These are phyloP conservation scores for Macaria liturata DNA, from an alignment of 2,888 invertebrate species.

Conservation along the genomic window DNA sequence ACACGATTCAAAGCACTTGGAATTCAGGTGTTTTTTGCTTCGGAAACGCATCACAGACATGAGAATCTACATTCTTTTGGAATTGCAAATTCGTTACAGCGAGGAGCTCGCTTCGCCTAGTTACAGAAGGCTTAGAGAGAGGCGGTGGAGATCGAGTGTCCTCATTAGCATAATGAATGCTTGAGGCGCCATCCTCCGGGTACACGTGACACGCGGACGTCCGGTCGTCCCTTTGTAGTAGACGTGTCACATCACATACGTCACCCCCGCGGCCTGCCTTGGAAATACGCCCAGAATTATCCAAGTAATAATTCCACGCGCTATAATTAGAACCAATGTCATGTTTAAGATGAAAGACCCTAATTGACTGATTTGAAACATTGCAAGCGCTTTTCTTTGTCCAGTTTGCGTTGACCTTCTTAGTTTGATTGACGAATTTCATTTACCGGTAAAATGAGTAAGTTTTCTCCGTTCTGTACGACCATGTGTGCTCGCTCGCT, in stretches of 20 bases:
- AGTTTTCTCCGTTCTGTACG: conserved; percentile 1
- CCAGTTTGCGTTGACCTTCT: conserved; percentile 10
- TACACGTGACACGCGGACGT: conserved; percentile 16
- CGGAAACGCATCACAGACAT: conserved; percentile 11
- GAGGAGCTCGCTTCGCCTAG: conserved; percentile 2
- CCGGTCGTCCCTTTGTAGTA: conserved; percentile 37
- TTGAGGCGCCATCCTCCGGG: conserved; percentile 1
- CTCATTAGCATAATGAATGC: conserved; percentile 13
- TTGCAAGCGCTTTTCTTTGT: conserved; percentile 9
- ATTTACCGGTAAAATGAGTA: conserved; percentile 2
- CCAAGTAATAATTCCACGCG: conserved; percentile 45
- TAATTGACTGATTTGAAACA: conserved; percentile 18
- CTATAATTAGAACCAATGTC: conserved; percentile 44
- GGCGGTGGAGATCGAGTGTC: conserved; percentile 1
- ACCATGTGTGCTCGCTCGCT: background rate
- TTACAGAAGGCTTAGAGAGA: background rate
- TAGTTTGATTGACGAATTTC: conserved; percentile 1
- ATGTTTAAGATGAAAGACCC: conserved; percentile 32
- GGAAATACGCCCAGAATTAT: conserved; percentile 63
- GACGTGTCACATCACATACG: conserved; percentile 31
- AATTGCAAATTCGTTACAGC: background rate
- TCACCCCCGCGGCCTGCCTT: conserved; percentile 49
- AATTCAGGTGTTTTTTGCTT: conserved; percentile 6
- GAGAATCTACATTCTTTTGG: background rate
- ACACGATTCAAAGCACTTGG: conserved; percentile 9